A percentile compares a stretch with the other conserved stretches of the same genome.
Evolutionary conservation across 2,888 invertebrate species (phyloP).

Genomic region (Scrobipalpa atriplicella): DNA sequence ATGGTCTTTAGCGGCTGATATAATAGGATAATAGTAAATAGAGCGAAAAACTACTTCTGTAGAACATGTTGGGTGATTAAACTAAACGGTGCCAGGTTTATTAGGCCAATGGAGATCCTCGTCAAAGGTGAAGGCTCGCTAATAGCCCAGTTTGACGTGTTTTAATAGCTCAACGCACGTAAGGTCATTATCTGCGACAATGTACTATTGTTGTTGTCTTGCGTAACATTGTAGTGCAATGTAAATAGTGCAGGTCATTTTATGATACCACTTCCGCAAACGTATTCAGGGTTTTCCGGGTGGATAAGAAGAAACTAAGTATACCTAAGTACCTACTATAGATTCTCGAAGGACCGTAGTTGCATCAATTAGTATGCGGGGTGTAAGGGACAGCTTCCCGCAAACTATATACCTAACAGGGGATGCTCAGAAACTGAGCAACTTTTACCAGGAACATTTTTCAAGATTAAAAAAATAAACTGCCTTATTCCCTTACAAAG

Average conservation of each 20-base stretch:
- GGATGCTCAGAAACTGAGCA: too few species aligned
- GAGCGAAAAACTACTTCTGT: neutral
- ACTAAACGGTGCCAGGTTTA: slow-evolving; percentile 10
- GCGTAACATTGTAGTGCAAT: slow-evolving; percentile 12
- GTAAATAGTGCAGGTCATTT: neutral
- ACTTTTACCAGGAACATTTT: too few species aligned
- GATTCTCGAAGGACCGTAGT: neutral
- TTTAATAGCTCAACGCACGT: slow-evolving; percentile 1
- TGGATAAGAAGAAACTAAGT: neutral
- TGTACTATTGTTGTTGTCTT: slow-evolving; percentile 3
- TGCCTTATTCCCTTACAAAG: too few species aligned
- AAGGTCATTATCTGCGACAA: slow-evolving; percentile 2
- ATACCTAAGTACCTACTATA: too few species aligned
- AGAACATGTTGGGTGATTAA: neutral
- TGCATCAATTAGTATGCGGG: neutral
- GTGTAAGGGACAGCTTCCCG: too few species aligned
- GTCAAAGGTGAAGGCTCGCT: slow-evolving; percentile 14
- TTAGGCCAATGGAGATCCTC: slow-evolving; percentile 15
- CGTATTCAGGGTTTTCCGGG: slow-evolving; percentile 11
- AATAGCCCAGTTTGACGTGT: slow-evolving; percentile 6
- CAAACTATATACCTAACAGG: too few species aligned
- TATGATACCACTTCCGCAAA: slow-evolving; percentile 14
- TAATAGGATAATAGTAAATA: too few species aligned
- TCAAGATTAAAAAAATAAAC: too few species aligned
- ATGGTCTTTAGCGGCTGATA: too few species aligned